phyloP scores from a whole-genome alignment of 64 coral and sea anemone genomes.

The Actinia equina region DNA sequence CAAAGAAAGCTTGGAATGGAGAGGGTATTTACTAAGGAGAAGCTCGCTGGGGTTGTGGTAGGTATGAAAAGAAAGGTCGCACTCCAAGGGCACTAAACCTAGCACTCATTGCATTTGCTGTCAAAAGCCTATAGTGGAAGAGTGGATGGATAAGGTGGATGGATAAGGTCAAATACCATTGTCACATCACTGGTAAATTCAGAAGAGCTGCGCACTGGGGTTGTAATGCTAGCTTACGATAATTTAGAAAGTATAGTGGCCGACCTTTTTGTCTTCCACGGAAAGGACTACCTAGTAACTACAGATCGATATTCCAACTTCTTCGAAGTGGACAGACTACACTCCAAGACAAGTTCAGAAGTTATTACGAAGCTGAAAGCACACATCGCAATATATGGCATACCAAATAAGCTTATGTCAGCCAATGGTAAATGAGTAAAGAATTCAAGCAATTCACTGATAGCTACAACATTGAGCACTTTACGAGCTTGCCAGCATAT shows the following conservation, averaged over 20 bases:
- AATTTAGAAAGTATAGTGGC: constrained; percentile 42
- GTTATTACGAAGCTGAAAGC: constrained; percentile 19
- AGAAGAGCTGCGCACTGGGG: too few relatives aligned
- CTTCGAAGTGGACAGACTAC: constrained; percentile 26
- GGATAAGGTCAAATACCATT: too few relatives aligned
- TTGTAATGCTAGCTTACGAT: not conserved
- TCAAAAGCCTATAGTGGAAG: too few relatives aligned
- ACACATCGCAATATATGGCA: constrained; percentile 8
- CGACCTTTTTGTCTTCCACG: constrained; percentile 34
- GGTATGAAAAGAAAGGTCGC: too few relatives aligned
- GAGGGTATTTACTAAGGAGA: too few relatives aligned
- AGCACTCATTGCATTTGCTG: too few relatives aligned
- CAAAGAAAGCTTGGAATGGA: too few relatives aligned
- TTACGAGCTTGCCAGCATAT: constrained; percentile 35
- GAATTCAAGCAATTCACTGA: constrained; percentile 50
- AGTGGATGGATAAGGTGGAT: too few relatives aligned
- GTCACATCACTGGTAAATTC: too few relatives aligned
- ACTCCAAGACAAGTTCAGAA: not conserved
- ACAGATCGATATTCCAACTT: constrained; percentile 30
- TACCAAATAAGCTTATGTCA: constrained; percentile 12
- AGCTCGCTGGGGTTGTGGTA: too few relatives aligned
- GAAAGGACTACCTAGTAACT: constrained; percentile 16
- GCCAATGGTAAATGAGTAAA: constrained; percentile 11
- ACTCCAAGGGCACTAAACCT: too few relatives aligned
- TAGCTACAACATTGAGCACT: constrained; percentile 34